phyloP scores from a whole-genome alignment of 2,797 vertebrate genomes.

The Rhinoraja longicauda region DNA sequence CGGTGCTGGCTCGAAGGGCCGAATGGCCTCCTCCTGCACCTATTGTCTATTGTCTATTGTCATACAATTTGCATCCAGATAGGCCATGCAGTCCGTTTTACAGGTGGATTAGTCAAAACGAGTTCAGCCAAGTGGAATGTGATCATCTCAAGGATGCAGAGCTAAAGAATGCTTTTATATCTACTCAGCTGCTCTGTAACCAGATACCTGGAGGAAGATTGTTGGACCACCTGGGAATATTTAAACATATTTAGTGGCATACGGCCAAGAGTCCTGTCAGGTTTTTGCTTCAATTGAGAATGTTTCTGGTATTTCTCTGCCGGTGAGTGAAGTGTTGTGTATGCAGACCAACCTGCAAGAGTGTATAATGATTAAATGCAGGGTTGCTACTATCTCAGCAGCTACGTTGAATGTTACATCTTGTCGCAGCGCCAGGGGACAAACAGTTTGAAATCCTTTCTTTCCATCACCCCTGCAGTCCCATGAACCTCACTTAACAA shows the following conservation, averaged over 20 bases:
- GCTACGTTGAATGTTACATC: too few relatives aligned
- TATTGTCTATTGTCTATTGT: too few relatives aligned
- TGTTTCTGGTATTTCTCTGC: neutral
- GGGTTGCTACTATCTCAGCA: too few relatives aligned
- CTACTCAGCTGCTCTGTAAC: neutral
- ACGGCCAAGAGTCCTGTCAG: neutral
- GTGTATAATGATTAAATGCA: neutral
- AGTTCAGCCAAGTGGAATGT: neutral
- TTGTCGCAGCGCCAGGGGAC: neutral
- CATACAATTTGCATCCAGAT: neutral
- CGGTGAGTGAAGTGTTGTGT: neutral
- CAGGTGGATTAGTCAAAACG: neutral
- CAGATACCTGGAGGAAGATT: neutral
- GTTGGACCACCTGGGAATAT: too few relatives aligned
- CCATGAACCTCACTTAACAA: neutral
- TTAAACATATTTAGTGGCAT: slow-evolving; percentile 6
- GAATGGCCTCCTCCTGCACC: too few relatives aligned
- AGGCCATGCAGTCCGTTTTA: neutral
- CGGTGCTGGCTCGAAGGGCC: too few relatives aligned
- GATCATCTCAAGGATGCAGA: neutral
- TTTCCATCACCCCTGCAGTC: too few relatives aligned
- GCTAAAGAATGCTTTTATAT: neutral
- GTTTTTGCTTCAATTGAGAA: neutral
- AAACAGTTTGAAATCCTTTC: neutral
- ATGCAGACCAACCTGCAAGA: neutral